phyloP scores from a whole-genome alignment of 2,113 vertebrate genomes.

The Blennius ocellaris region DNA sequence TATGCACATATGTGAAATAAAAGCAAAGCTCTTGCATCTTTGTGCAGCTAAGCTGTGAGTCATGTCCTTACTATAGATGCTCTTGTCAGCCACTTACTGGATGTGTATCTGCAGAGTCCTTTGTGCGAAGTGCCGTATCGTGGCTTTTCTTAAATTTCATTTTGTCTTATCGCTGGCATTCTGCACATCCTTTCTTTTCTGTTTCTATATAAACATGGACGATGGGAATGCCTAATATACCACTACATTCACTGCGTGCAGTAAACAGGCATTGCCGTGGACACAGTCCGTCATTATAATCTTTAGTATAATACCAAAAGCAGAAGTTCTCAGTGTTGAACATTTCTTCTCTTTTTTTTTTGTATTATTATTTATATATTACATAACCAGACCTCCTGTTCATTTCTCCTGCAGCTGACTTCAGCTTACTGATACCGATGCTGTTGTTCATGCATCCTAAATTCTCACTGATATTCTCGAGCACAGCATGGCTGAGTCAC shows the following conservation, averaged over 20 bases:
- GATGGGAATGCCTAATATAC: constrained; percentile 31
- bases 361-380: not conserved
- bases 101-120: constrained; percentile 42
- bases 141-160: constrained; percentile 41
- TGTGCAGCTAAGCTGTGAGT: constrained; percentile 28
- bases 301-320: not conserved
- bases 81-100: constrained; percentile 48
- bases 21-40: constrained; percentile 21
- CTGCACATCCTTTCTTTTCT: constrained; percentile 6
- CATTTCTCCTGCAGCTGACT: not conserved
- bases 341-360: not conserved
- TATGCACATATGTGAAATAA: not conserved
- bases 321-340: not conserved
- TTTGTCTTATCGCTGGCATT: constrained; percentile 22
- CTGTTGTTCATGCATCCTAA: not conserved
- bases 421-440: not conserved
- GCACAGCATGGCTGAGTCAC: not conserved
- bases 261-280: constrained; percentile 16
- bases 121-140: constrained; percentile 40
- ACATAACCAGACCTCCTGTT: not conserved
- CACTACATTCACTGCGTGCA: constrained; percentile 19
- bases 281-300: no score
- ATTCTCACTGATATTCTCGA: not conserved
- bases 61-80: constrained; percentile 29
- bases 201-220: constrained; percentile 43